Base-by-base conservation (phyloP, 2,113 vertebrate species). In the Xerus inauris region DNA sequence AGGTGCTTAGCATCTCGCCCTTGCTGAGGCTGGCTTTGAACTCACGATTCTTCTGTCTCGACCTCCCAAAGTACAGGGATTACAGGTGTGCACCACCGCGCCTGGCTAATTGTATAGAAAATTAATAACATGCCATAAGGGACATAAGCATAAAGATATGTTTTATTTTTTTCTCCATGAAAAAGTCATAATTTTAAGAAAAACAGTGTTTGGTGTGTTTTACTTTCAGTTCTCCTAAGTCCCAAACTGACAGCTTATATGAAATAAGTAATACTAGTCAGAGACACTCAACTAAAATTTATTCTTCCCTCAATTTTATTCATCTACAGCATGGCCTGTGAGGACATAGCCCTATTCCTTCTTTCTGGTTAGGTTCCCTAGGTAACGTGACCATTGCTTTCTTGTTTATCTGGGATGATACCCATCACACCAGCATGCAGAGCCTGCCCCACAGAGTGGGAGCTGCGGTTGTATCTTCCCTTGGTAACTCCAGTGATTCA, bases 381-480 rank as follows among this genome's bases (percentile, higher is more conserved):
- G 32, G n/a, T 19, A 54, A 24, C 0, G 0, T 42, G 14, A 38
- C 67, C 57, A 5, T 40, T 49, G 5, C 4, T 59, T 3, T 28
- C 32, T 16, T 45, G 10, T 26, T 65, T 54, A 28, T 6, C 11
- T 7, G 19, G 32, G 10, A 40, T 30, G 69, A 9, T 38, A 19
- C 3, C 45, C 35, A 30, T 9, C 57, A 10, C 40, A 16, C 16
- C 5, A 0, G 30, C 17, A 42, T 8, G 24, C 62, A 65, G 4
- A n/a, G 8, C 17, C 82, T 87, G 28, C 9, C 20, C 47, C 38
- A 62, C 47, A 59, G 42, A 54, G 30, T 11, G 22, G 51, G 13
- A 22, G 0, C 8, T 1, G 0, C 4, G 30, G 22, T 9, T 67
- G 8, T 30, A 3, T 1, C 8, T 51, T 22, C 26, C 14, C 3